A percentile compares a stretch with the other conserved stretches of the same genome.
These are phyloP conservation scores for Steinernema carpocapsae DNA, from an alignment of 2,888 invertebrate genomes.

Conservation along the genomic window DNA sequence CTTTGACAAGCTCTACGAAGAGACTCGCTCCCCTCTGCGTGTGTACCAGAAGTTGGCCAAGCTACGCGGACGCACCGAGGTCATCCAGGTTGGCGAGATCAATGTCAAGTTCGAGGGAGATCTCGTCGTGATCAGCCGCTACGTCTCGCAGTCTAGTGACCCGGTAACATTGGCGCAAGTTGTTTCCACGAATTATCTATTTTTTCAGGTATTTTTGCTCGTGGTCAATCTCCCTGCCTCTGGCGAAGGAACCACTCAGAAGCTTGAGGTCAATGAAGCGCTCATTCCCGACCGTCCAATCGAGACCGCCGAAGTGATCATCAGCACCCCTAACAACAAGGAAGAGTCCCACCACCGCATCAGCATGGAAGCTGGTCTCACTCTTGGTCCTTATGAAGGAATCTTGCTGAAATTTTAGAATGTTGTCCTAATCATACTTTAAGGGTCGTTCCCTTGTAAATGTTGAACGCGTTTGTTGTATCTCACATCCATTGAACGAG, in stretches of 20 bases:
- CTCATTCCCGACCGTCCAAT: constrained; percentile 4
- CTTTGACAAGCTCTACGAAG: constrained; percentile 36
- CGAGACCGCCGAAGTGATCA: not conserved
- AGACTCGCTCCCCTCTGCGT: constrained; percentile 50
- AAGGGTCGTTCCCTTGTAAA: not conserved
- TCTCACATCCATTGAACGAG: not conserved
- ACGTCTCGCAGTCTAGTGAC: not conserved
- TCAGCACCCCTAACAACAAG: constrained; percentile 10
- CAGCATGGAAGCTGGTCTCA: not conserved
- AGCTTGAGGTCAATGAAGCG: not conserved
- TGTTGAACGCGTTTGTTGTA: constrained; percentile 17
- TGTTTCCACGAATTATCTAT: not conserved
- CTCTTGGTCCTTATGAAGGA: constrained; percentile 25
- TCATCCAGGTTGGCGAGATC: constrained; percentile 50
- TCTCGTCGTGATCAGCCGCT: constrained; percentile 28
- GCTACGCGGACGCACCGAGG: constrained; percentile 57
- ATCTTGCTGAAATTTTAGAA: constrained; percentile 23
- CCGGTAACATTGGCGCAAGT: not conserved
- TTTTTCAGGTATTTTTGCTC: constrained; percentile 41
- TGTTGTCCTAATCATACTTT: not conserved
- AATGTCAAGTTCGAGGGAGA: constrained; percentile 34
- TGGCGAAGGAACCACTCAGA: constrained; percentile 27
- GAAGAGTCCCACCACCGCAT: constrained; percentile 4
- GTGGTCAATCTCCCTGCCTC: constrained; percentile 38
- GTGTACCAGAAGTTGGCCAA: constrained; percentile 56